Conservation (phyloP, 2,113 vertebrate genomes). For the Sinosuthora webbiana region DNA sequence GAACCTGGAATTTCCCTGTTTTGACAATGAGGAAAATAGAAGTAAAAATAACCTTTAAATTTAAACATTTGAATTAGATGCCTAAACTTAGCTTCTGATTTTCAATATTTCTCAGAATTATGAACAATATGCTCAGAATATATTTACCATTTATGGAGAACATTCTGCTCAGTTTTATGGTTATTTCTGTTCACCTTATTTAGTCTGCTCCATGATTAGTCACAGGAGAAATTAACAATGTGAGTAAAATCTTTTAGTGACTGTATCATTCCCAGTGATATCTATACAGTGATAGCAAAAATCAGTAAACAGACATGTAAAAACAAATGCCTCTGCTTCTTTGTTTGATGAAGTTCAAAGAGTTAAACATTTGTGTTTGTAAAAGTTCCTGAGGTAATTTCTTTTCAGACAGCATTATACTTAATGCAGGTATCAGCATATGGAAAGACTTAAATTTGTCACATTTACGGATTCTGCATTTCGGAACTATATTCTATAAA, state of each 20-base stretch:
- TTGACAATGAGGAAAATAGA: background rate
- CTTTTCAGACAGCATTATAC: background rate
- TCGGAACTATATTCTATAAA: background rate
- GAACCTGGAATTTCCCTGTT: background rate
- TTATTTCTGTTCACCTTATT: background rate
- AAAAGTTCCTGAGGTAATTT: background rate
- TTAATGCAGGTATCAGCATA: background rate
- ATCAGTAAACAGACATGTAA: background rate
- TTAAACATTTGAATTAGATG: background rate
- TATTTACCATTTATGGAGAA: background rate
- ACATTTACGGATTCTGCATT: background rate
- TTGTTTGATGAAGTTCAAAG: background rate
- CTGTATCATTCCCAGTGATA: background rate
- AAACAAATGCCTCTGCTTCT: fast-evolving
- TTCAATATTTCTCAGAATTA: background rate
- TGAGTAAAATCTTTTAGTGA: background rate
- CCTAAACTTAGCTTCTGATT: background rate
- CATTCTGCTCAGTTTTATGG: background rate
- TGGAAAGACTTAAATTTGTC: background rate
- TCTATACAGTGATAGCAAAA: background rate
- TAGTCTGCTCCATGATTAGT: background rate
- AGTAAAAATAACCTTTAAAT: background rate
- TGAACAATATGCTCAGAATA: background rate
- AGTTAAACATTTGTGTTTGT: background rate
- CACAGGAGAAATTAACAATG: background rate